These are phyloP conservation scores for Andrena marginata DNA, from an alignment of 2,888 invertebrate species.

Conservation along the genomic window DNA sequence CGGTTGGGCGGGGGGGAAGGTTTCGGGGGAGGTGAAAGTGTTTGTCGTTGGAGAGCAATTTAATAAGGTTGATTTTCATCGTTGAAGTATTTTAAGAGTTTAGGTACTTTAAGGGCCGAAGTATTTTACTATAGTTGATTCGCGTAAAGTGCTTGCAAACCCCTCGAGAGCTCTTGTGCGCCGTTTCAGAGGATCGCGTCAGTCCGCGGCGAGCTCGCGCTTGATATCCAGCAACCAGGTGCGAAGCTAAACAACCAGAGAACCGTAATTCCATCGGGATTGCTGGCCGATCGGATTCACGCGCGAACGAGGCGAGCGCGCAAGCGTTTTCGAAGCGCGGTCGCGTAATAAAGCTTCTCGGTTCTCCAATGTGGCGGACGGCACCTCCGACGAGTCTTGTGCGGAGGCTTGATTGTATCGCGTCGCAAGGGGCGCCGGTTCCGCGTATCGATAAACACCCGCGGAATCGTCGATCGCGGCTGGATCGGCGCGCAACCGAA, in stretches of 20 bases:
- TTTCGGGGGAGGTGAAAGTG: not conserved
- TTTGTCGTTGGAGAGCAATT: not conserved
- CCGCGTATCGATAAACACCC: not conserved
- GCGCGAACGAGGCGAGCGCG: not conserved
- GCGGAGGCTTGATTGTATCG: not conserved
- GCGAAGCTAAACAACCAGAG: not conserved
- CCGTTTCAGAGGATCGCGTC: not conserved
- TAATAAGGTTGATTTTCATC: not conserved
- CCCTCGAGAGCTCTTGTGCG: not conserved
- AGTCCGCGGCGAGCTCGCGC: not conserved
- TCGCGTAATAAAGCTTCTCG: not conserved
- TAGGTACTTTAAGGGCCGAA: not conserved
- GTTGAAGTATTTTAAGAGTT: conserved; percentile 2
- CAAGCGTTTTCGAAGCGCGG: not conserved
- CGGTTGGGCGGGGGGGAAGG: no score
- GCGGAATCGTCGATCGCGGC: conserved; percentile 4
- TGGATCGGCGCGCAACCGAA: not conserved
- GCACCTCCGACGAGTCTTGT: not conserved
- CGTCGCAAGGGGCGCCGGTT: not conserved
- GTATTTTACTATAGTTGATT: conserved; percentile 3
- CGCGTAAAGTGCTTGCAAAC: not conserved
- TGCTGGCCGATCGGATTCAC: conserved; percentile 23
- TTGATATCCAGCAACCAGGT: not conserved
- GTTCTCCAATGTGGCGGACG: not conserved
- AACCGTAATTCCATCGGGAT: conserved; percentile 4